These are phyloP conservation scores for Phaedon cochleariae DNA, from an alignment of 2,888 invertebrate genomes.

Conservation along the genomic window DNA sequence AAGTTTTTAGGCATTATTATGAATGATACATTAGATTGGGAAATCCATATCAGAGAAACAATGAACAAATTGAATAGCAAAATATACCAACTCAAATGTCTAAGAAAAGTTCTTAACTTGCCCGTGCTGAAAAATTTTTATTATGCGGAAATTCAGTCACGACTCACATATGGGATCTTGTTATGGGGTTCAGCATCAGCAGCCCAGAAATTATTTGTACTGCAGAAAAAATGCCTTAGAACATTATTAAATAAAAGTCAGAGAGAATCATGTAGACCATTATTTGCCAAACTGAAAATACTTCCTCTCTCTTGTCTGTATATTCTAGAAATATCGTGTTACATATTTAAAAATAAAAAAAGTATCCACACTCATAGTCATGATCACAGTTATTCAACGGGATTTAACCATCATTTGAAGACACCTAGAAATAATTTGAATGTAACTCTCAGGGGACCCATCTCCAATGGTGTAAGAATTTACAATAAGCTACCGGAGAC, in stretches of 20 bases:
- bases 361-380: neutral
- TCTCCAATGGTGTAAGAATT: no score
- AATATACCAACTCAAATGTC: neutral
- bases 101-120: neutral
- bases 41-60: neutral
- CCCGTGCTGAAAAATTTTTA: neutral
- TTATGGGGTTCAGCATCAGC: no score
- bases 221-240: neutral
- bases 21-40: slow-evolving; percentile 2
- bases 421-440: slow-evolving; percentile 8
- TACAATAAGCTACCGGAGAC: no score
- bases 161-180: neutral
- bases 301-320: neutral
- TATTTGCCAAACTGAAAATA: slow-evolving; percentile 11
- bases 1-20: neutral
- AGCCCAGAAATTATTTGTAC: neutral
- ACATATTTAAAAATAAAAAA: neutral
- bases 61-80: neutral
- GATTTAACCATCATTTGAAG: slow-evolving; percentile 3
- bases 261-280: slow-evolving; percentile 6
- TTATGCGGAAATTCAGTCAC: neutral
- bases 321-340: slow-evolving; percentile 7
- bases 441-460: no score
- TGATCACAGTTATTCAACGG: slow-evolving; percentile 8
- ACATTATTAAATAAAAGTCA: slow-evolving; percentile 5